phyloP scores from a whole-genome alignment of 2,113 vertebrate species.

The Antechinus flavipes region DNA sequence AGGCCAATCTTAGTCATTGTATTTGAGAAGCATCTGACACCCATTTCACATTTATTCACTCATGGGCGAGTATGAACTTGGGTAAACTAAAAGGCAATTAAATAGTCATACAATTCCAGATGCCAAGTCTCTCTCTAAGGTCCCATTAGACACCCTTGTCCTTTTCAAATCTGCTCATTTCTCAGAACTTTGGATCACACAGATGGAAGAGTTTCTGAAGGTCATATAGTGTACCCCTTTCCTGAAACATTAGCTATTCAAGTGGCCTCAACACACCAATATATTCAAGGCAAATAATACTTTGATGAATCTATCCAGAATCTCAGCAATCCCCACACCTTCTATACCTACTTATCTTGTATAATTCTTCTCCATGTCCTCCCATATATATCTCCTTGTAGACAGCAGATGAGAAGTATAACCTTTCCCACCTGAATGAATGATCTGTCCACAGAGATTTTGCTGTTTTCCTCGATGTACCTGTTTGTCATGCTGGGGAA shows the following conservation, averaged over 20 bases:
- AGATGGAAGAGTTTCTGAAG: conserved; percentile 5
- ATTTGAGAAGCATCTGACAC: neutral
- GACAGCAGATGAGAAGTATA: neutral
- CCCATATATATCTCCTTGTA: neutral
- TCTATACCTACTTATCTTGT: neutral
- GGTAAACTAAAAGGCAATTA: neutral
- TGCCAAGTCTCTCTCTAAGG: neutral
- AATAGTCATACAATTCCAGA: neutral
- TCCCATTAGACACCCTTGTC: neutral
- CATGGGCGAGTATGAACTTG: neutral
- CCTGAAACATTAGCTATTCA: neutral
- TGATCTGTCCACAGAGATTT: neutral
- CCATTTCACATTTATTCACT: neutral
- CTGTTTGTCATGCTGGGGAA: neutral
- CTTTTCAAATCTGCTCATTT: neutral
- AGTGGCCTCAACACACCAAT: neutral
- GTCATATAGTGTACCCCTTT: neutral
- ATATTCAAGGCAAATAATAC: neutral
- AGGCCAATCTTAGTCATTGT: neutral
- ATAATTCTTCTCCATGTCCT: neutral
- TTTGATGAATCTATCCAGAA: neutral
- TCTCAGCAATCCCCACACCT: neutral
- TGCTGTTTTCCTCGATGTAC: neutral
- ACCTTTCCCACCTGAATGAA: neutral
- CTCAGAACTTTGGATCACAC: neutral